A percentile compares a stretch with the other conserved stretches of the same genome.
Conservation (phyloP, 2,888 invertebrate species). For the Seladonia tumulorum region DNA sequence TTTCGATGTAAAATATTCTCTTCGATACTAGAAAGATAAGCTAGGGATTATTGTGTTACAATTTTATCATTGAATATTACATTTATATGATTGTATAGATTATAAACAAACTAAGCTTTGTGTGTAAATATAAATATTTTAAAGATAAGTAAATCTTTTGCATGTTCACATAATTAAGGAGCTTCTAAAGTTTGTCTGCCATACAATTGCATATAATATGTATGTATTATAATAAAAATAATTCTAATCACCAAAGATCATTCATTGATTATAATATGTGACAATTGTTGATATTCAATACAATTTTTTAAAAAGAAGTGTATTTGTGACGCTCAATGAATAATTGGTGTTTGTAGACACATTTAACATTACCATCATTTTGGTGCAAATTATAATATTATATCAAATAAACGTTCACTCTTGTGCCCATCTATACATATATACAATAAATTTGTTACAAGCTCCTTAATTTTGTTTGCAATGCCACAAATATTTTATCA, state of each 20-base stretch:
- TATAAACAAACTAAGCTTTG: constrained; percentile 79
- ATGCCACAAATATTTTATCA: constrained; percentile 77
- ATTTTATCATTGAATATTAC: constrained; percentile 83
- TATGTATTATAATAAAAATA: constrained; percentile 65
- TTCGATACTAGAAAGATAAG: constrained; percentile 80
- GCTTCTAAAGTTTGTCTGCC: constrained; percentile 76
- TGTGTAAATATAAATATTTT: constrained; percentile 80
- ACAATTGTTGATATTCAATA: constrained; percentile 58
- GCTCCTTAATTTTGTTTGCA: constrained; percentile 81
- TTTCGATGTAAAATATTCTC: constrained; percentile 84
- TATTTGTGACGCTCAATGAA: constrained; percentile 68
- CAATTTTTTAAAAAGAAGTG: constrained; percentile 50
- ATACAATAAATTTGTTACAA: constrained; percentile 72
- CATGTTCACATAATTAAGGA: constrained; percentile 80
- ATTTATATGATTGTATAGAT: constrained; percentile 83
- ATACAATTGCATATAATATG: constrained; percentile 67
- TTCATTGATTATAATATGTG: constrained; percentile 53
- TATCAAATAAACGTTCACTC: constrained; percentile 62
- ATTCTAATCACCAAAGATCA: constrained; percentile 70
- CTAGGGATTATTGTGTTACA: constrained; percentile 82
- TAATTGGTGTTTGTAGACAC: constrained; percentile 67
- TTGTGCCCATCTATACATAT: constrained; percentile 66
- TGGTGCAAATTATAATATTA: constrained; percentile 60
- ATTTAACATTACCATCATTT: constrained; percentile 50
- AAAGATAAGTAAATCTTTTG: constrained; percentile 78